These are phyloP conservation scores for Periplaneta americana DNA, from an alignment of 1,140 invertebrate genomes.

Conservation along the genomic window DNA sequence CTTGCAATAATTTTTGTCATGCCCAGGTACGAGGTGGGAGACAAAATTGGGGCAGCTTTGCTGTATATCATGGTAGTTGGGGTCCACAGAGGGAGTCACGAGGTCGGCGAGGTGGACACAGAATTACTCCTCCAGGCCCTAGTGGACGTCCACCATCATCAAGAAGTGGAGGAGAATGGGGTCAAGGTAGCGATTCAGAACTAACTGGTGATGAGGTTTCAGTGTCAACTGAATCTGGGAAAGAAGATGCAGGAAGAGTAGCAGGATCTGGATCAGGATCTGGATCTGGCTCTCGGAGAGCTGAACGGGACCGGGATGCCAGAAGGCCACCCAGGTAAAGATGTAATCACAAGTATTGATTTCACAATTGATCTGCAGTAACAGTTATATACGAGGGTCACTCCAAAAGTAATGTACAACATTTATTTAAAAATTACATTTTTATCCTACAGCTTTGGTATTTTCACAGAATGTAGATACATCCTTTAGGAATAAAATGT, in stretches of 20 bases:
- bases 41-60: slow-evolving; percentile 26
- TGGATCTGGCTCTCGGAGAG: too few relatives aligned
- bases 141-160: not conserved
- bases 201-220: slow-evolving; percentile 50
- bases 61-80: slow-evolving; percentile 35
- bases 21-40: not conserved
- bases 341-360: too few relatives aligned
- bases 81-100: slow-evolving; percentile 36
- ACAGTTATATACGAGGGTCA: too few relatives aligned
- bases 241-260: slow-evolving; percentile 38
- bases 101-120: slow-evolving; percentile 31
- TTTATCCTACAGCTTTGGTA: too few relatives aligned
- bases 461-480: too few relatives aligned
- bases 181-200: slow-evolving; percentile 45
- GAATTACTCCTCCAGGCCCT: slow-evolving; percentile 10
- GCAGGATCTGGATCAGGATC: too few relatives aligned
- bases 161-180: slow-evolving; percentile 5
- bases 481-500: too few relatives aligned
- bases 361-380: not conserved
- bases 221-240: slow-evolving; percentile 42
- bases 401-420: too few relatives aligned
- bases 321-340: slow-evolving; percentile 5
- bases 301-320: not conserved
- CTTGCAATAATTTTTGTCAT: not conserved
- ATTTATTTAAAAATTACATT: too few relatives aligned